Percentiles rank a stretch among this genome's conserved stretches.
Conservation (phyloP, 2,113 vertebrate species). For the Calidris pugnax region DNA sequence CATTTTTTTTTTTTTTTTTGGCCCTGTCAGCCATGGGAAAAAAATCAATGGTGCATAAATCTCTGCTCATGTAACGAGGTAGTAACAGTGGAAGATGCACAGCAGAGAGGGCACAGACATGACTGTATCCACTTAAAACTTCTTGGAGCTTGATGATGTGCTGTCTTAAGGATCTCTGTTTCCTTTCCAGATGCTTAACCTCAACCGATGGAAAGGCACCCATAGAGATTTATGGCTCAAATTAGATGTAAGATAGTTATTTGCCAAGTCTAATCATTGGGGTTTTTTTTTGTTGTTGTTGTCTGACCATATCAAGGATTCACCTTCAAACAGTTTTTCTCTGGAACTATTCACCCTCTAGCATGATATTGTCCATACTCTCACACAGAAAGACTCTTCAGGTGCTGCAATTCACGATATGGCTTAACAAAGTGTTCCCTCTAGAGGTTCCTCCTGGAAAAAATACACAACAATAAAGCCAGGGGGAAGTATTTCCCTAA, state of each 20-base stretch:
- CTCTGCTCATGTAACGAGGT: neutral
- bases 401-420: neutral
- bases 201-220: neutral
- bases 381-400: neutral
- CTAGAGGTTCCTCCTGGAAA: slow-evolving; percentile 10
- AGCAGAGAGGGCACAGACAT: neutral
- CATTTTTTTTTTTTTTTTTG: neutral
- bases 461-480: neutral
- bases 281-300: neutral
- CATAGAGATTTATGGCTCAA: neutral
- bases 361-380: neutral
- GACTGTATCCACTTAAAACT: neutral
- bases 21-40: slow-evolving; percentile 17
- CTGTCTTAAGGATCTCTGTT: neutral
- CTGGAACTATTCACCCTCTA: neutral
- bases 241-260: neutral
- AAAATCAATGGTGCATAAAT: slow-evolving; percentile 32
- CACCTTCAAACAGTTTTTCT: neutral
- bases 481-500: neutral
- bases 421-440: slow-evolving; percentile 49
- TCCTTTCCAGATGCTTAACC: neutral
- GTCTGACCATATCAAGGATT: neutral
- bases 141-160: neutral
- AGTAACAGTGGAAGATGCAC: neutral
- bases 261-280: neutral